A percentile compares a stretch with the other conserved stretches of the same genome.
phyloP scores from a whole-genome alignment of 2,888 invertebrate species.

The Ennomos quercinarius region DNA sequence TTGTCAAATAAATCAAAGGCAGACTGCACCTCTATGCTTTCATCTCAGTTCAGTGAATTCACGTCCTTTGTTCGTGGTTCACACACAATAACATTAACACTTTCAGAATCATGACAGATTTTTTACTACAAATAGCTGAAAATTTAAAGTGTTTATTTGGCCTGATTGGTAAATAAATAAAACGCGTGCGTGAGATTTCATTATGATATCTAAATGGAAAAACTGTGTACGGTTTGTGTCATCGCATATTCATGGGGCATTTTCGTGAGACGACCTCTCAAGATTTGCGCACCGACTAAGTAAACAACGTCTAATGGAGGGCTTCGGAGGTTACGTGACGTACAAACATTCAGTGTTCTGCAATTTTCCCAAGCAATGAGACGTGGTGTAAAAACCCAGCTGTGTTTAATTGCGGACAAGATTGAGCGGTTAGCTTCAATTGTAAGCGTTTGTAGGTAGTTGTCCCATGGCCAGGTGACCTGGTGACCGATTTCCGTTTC shows the following conservation, averaged over 20 bases:
- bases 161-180: slow-evolving; percentile 76
- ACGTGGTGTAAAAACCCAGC: slow-evolving; percentile 30
- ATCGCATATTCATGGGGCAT: slow-evolving; percentile 85
- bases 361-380: slow-evolving; percentile 54
- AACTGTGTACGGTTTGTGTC: slow-evolving; percentile 84
- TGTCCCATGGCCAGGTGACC: slow-evolving; percentile 30
- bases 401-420: slow-evolving; percentile 37
- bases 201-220: slow-evolving; percentile 82
- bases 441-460: slow-evolving; percentile 18
- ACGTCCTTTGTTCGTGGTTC: slow-evolving; percentile 8
- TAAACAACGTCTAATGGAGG: slow-evolving; percentile 84
- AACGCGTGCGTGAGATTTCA: slow-evolving; percentile 77
- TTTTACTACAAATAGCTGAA: slow-evolving; percentile 16
- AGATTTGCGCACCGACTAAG: slow-evolving; percentile 80
- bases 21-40: slow-evolving; percentile 1
- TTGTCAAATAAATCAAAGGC: slow-evolving; percentile 5
- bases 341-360: slow-evolving; percentile 65
- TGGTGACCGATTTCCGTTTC: slow-evolving; percentile 35
- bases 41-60: slow-evolving; percentile 12
- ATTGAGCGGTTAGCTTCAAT: slow-evolving; percentile 31
- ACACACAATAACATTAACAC: not conserved
- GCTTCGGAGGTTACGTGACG: slow-evolving; percentile 75
- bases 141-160: slow-evolving; percentile 50
- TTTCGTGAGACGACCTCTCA: slow-evolving; percentile 83
- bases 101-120: slow-evolving; percentile 17